Evolutionary conservation across 2,113 vertebrate species (phyloP).

Genomic region (Morphnarchus princeps): DNA sequence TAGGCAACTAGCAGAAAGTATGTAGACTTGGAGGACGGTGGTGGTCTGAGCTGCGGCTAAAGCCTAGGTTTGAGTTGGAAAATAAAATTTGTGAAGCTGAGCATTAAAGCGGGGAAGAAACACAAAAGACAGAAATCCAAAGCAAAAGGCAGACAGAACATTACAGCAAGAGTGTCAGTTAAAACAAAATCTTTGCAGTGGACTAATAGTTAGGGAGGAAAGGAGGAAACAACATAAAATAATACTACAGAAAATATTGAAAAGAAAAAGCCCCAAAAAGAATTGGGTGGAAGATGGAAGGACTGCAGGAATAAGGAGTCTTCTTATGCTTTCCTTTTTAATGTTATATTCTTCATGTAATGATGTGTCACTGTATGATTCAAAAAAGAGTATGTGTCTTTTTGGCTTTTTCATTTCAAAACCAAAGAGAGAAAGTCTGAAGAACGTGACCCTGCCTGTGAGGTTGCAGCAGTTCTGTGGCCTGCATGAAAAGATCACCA

Average conservation of each 20-base stretch:
- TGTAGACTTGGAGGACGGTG: background rate
- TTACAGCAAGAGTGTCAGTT: background rate
- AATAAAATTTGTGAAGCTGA: background rate
- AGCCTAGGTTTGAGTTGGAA: background rate
- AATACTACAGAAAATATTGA: background rate
- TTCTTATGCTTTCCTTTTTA: background rate
- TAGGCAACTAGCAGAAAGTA: background rate
- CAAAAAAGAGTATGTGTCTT: background rate
- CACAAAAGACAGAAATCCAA: background rate
- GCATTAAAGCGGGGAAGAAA: background rate
- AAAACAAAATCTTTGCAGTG: background rate
- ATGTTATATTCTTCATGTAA: background rate
- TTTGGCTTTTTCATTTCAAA: conserved; percentile 1
- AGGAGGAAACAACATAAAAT: background rate
- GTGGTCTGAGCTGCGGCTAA: background rate
- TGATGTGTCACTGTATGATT: background rate
- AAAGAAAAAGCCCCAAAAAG: background rate
- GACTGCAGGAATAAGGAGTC: background rate
- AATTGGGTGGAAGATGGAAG: background rate
- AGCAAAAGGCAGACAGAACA: background rate
- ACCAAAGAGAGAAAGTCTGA: background rate
- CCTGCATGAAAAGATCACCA: background rate
- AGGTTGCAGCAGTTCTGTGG: background rate
- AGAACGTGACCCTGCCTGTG: background rate
- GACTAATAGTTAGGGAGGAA: background rate